Conservation (phyloP, 2,888 invertebrate genomes). For the Euplagia quadripunctaria region DNA sequence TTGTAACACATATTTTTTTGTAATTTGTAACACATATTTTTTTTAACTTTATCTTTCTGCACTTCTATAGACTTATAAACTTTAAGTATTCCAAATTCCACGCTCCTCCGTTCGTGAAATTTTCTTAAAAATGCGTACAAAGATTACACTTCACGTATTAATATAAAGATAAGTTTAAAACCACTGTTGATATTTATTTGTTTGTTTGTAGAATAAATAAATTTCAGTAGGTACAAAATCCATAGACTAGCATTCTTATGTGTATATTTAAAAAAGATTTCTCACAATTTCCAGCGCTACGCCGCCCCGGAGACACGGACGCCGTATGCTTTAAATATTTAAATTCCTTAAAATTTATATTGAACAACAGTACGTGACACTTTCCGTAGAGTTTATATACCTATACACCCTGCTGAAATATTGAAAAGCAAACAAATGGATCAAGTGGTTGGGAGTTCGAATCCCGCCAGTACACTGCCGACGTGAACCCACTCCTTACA, state of each 20-base stretch:
- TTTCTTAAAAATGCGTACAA: too few species aligned
- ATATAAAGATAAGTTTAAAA: too few species aligned
- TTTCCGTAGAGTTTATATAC: not conserved
- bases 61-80: too few species aligned
- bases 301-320: not conserved
- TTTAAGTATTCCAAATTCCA: too few species aligned
- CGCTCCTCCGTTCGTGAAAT: too few species aligned
- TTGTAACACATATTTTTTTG: too few species aligned
- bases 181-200: too few species aligned
- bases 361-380: conserved; percentile 33
- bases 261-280: conserved; percentile 38
- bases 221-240: not conserved
- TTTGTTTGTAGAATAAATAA: not conserved
- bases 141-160: too few species aligned
- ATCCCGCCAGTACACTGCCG: not conserved
- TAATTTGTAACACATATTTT: too few species aligned
- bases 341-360: conserved; percentile 10
- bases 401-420: not conserved
- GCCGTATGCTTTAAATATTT: conserved; percentile 2
- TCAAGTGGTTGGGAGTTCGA: not conserved
- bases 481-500: not conserved
- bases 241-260: not conserved
- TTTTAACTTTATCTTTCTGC: too few species aligned
- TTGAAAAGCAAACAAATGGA: not conserved
- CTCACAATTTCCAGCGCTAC: not conserved